These are phyloP conservation scores for Hydropotes inermis DNA, from an alignment of 2,113 vertebrate genomes.

Conservation along the genomic window DNA sequence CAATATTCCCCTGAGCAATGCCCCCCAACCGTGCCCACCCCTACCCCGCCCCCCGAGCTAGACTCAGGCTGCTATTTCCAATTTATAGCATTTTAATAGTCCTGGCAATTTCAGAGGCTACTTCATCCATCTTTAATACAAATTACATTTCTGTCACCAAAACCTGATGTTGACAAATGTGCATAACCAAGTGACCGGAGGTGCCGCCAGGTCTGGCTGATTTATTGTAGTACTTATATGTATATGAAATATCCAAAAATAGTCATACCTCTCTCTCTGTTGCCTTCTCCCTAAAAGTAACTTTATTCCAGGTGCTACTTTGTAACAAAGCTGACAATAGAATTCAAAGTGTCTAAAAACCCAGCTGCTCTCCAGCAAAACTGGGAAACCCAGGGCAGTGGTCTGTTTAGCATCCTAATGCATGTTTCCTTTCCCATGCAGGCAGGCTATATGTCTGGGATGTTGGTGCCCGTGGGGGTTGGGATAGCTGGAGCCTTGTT, in stretches of 20 bases:
- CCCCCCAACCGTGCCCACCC: not conserved
- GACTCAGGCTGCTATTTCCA: not conserved
- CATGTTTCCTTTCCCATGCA: conserved; percentile 54
- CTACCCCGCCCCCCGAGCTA: not conserved
- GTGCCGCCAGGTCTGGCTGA: conserved; percentile 17
- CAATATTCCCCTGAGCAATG: not conserved
- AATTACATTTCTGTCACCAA: conserved; percentile 43
- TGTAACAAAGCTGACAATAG: not conserved
- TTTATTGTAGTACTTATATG: conserved; percentile 27
- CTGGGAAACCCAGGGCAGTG: not conserved
- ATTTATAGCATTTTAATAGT: conserved; percentile 55
- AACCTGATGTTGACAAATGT: conserved; percentile 56
- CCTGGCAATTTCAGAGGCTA: conserved; percentile 18
- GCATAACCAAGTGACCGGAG: not conserved
- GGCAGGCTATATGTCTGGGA: conserved; percentile 97
- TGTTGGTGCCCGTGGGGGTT: conserved; percentile 96
- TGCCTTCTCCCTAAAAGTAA: not conserved
- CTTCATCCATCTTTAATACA: conserved; percentile 53
- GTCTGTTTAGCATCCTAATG: conserved; percentile 7
- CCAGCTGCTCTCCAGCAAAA: accelerated
- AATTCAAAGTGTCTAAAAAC: not conserved
- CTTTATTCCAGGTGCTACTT: not conserved
- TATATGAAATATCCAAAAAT: conserved; percentile 17
- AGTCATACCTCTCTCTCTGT: not conserved
- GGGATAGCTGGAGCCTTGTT: conserved; percentile 95